These are phyloP conservation scores for Cryptomyrus ogoouensis DNA, from an alignment of 2,113 vertebrate genomes.

Conservation along the genomic window DNA sequence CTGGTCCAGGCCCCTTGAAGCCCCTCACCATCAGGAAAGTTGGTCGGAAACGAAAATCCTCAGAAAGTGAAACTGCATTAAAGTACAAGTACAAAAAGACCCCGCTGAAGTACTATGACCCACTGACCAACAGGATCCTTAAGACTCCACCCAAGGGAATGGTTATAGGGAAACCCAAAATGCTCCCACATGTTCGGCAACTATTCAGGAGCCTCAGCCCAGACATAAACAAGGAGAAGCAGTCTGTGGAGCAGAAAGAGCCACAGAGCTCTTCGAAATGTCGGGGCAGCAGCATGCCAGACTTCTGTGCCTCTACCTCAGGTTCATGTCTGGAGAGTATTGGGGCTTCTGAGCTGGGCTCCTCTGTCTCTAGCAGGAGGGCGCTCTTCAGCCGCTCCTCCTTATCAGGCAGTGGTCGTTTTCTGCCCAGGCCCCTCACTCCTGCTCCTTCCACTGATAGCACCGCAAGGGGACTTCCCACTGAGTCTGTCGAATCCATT, in stretches of 20 bases:
- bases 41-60: constrained; percentile 51
- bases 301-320: constrained; percentile 41
- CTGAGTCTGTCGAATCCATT: neutral
- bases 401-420: constrained; percentile 33
- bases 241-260: constrained; percentile 39
- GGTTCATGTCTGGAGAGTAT: constrained; percentile 36
- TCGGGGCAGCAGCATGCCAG: constrained; percentile 40
- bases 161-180: constrained; percentile 40
- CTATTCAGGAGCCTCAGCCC: constrained; percentile 68
- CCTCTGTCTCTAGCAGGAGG: constrained; percentile 36
- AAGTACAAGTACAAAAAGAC: constrained; percentile 73
- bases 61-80: constrained; percentile 50
- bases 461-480: constrained; percentile 17
- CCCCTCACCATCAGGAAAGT: constrained; percentile 39
- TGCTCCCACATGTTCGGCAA: constrained; percentile 56
- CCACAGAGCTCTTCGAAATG: constrained; percentile 29
- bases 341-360: constrained; percentile 38
- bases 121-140: constrained; percentile 66
- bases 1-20: constrained; percentile 49
- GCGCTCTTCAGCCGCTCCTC: constrained; percentile 39
- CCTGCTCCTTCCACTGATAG: constrained; percentile 29
- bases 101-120: constrained; percentile 69
- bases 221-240: constrained; percentile 59
- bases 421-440: constrained; percentile 37
- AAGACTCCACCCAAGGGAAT: constrained; percentile 57